A percentile compares a stretch with the other conserved stretches of the same genome.
These are phyloP conservation scores for Cosmorhoe ocellata DNA, from an alignment of 2,888 invertebrate species.

Conservation along the genomic window DNA sequence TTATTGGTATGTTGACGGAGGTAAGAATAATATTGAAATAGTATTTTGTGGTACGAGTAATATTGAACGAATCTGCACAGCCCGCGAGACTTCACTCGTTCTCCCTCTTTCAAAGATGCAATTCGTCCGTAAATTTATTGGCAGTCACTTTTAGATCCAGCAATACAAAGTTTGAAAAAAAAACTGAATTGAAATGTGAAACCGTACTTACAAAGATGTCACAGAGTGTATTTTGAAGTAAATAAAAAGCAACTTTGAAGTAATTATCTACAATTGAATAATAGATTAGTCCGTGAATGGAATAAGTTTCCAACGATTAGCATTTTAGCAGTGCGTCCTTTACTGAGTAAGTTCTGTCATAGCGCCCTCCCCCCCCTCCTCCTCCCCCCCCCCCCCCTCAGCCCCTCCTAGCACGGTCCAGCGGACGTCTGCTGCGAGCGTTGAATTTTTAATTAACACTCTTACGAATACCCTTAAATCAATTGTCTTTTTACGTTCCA, in stretches of 20 bases:
- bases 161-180: not conserved
- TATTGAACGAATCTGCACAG: too few relatives aligned
- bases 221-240: conserved; percentile 8
- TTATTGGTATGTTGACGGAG: too few relatives aligned
- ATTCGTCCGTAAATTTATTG: too few relatives aligned
- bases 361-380: conserved; percentile 5
- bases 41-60: too few relatives aligned
- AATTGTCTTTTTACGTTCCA: conserved; percentile 40
- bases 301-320: conserved; percentile 35
- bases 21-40: too few relatives aligned
- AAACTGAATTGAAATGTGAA: not conserved
- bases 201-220: not conserved
- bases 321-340: conserved; percentile 31
- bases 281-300: conserved; percentile 35
- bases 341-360: conserved; percentile 29
- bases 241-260: conserved; percentile 26
- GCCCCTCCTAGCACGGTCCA: not conserved
- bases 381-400: not conserved
- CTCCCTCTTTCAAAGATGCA: too few relatives aligned
- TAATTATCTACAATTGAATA: conserved; percentile 35
- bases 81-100: too few relatives aligned
- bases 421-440: conserved; percentile 1
- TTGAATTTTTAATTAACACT: conserved; percentile 29
- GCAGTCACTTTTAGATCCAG: not conserved
- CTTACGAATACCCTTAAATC: conserved; percentile 25